Evolutionary conservation across 2,113 vertebrate genomes (phyloP), one percentile per base, ranked within the genome.

Genomic region (Anseranas semipalmata): DNA sequence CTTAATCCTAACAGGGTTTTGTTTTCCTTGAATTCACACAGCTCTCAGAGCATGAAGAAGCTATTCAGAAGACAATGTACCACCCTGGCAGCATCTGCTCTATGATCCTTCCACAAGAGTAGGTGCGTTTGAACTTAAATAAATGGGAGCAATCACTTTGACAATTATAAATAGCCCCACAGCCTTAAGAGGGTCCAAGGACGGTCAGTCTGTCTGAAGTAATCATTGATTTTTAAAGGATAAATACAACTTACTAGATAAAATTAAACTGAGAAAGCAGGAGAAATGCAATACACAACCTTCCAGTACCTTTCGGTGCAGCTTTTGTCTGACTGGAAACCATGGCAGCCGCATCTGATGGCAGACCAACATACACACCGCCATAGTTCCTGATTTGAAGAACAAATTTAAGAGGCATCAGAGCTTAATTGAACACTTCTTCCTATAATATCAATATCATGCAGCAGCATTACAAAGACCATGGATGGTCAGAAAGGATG

Each of bases 351-450:
- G 98, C 94, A 7, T 99, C 99, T 4, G 98, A 93, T 0, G 99
- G 99, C 46, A 99, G 96, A 37, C 99, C 99, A 55, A 99, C 99
- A 13, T 99, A 99, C 2, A 99, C 99, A 0, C 99, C 99, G 0
- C 99, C 99, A 19, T 99, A 99, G 96, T 99, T 99, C 98, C 99
- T 99, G 96, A 76, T 37, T 48, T 32, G 67, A 85, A 79, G 56
- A 91, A 89, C 78, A 30, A 85, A 39, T 50, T 17, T 41, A 7
- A 66, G 52, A 87, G 45, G 76, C 75, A 62, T 77, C 37, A 91
- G 28, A 65, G 67, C 6, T 68, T 33, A 52, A 11, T 9, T 25
- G 65, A 78, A 76, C 16, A 19, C 28, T 67, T 46, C 27, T 43
- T 50, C 33, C 25, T 8, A 24, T 11, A 70, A 28, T 4, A 37